Evolutionary conservation across 2,888 invertebrate genomes (phyloP).

Genomic region (Eupithecia pulchellata): DNA sequence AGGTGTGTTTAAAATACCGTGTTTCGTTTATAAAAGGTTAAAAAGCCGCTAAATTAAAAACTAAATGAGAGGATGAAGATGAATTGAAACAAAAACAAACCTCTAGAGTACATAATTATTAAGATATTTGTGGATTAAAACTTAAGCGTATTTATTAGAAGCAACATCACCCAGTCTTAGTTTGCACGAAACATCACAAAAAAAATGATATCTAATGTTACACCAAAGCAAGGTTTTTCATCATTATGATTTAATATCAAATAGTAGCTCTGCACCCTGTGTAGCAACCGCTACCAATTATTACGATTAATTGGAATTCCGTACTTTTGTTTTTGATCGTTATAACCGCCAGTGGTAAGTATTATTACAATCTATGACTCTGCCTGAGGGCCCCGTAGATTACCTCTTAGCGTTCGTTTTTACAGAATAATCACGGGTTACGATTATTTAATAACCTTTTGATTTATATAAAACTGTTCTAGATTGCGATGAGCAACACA

Average conservation of each 20-base stretch:
- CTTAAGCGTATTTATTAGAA: too few species aligned
- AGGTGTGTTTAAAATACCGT: slow-evolving; percentile 67
- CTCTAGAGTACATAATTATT: too few species aligned
- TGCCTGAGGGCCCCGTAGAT: slow-evolving; percentile 52
- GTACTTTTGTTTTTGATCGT: slow-evolving; percentile 64
- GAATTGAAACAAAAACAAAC: neutral
- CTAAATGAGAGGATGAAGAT: neutral
- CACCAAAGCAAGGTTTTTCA: neutral
- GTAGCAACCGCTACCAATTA: slow-evolving; percentile 63
- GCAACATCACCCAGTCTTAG: too few species aligned
- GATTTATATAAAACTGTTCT: slow-evolving; percentile 60
- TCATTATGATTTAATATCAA: neutral
- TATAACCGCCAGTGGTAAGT: slow-evolving; percentile 54
- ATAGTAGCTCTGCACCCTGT: slow-evolving; percentile 37
- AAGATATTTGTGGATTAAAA: too few species aligned
- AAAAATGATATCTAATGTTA: neutral
- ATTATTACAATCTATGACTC: slow-evolving; percentile 51
- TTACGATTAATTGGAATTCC: slow-evolving; percentile 68
- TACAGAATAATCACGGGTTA: slow-evolving; percentile 56
- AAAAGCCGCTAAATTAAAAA: slow-evolving; percentile 2
- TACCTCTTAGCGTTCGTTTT: slow-evolving; percentile 56
- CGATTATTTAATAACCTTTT: slow-evolving; percentile 53
- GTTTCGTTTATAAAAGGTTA: slow-evolving; percentile 53
- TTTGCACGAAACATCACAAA: neutral
- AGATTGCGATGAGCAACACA: slow-evolving; percentile 53